phyloP scores from a whole-genome alignment of 2,888 invertebrate genomes.

The Eristalis pertinax region DNA sequence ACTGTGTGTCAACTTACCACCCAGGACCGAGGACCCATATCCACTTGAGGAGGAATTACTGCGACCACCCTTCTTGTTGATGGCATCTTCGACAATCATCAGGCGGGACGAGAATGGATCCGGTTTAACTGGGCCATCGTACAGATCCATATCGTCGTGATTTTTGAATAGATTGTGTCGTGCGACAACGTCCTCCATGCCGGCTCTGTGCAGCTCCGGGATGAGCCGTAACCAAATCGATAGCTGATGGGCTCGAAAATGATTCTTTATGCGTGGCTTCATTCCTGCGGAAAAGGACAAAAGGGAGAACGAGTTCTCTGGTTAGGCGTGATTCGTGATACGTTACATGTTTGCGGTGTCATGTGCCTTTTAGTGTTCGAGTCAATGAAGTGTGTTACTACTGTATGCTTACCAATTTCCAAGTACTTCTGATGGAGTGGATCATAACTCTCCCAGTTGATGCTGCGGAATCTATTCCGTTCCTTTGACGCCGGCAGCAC shows the following conservation, averaged over 20 bases:
- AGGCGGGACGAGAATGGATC: conserved; percentile 85
- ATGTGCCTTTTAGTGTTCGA: conserved; percentile 42
- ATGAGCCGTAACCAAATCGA: conserved; percentile 97
- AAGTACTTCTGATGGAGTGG: conserved; percentile 96
- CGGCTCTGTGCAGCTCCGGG: conserved; percentile 93
- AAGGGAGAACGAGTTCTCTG: conserved; percentile 67
- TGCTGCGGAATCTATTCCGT: conserved; percentile 90
- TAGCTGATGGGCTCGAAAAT: conserved; percentile 96
- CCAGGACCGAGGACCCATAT: conserved; percentile 78
- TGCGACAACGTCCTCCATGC: conserved; percentile 93
- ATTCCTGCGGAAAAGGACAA: conserved; percentile 86
- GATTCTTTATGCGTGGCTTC: conserved; percentile 95
- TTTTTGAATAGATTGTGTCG: conserved; percentile 94
- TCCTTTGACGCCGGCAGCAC: conserved; percentile 91
- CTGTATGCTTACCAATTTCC: conserved; percentile 88
- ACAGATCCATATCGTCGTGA: conserved; percentile 93
- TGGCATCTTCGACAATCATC: conserved; percentile 79
- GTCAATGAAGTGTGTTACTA: conserved; percentile 48
- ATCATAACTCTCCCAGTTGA: conserved; percentile 96
- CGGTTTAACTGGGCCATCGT: conserved; percentile 93
- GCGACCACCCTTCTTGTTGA: conserved; percentile 78
- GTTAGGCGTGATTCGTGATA: neutral
- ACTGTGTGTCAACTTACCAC: conserved; percentile 77
- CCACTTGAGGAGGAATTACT: conserved; percentile 75
- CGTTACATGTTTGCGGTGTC: conserved; percentile 10